These are phyloP conservation scores for Helostoma temminkii DNA, from an alignment of 2,797 vertebrate species.

Conservation along the genomic window DNA sequence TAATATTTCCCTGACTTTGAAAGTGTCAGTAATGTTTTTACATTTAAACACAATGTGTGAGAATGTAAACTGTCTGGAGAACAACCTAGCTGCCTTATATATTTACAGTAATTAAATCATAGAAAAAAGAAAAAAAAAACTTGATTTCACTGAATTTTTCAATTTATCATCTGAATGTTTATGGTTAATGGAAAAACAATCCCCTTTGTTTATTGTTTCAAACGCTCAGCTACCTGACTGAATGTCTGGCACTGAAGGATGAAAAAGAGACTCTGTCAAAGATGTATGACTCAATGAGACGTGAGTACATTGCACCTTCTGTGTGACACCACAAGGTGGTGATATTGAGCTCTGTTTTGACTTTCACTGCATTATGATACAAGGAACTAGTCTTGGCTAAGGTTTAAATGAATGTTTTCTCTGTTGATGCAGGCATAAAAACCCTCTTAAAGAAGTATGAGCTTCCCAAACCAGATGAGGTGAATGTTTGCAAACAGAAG, in stretches of 20 bases:
- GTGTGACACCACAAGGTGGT: conserved; percentile 63
- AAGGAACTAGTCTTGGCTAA: not conserved
- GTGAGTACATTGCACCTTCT: conserved; percentile 84
- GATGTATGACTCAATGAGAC: conserved; percentile 92
- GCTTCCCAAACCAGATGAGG: conserved; percentile 88
- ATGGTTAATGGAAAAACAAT: not conserved
- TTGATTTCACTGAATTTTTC: no score
- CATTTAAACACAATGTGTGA: not conserved
- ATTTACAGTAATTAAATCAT: no score
- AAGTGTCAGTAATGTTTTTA: not conserved
- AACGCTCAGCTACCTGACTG: conserved; percentile 90
- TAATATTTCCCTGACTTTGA: no score
- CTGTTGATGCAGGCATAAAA: conserved; percentile 87
- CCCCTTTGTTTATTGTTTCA: not conserved
- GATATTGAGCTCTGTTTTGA: conserved; percentile 9
- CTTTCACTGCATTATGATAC: not conserved
- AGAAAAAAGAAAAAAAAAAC: not conserved
- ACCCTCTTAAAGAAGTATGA: conserved; percentile 92
- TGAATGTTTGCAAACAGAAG: conserved; percentile 90
- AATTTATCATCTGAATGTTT: no score
- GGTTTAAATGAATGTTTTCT: not conserved
- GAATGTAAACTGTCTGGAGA: not conserved
- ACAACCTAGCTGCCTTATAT: not conserved
- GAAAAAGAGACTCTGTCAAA: conserved; percentile 85
- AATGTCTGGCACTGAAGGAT: conserved; percentile 90